phyloP scores from a whole-genome alignment of 2,113 vertebrate genomes.

The Furnarius figulus region DNA sequence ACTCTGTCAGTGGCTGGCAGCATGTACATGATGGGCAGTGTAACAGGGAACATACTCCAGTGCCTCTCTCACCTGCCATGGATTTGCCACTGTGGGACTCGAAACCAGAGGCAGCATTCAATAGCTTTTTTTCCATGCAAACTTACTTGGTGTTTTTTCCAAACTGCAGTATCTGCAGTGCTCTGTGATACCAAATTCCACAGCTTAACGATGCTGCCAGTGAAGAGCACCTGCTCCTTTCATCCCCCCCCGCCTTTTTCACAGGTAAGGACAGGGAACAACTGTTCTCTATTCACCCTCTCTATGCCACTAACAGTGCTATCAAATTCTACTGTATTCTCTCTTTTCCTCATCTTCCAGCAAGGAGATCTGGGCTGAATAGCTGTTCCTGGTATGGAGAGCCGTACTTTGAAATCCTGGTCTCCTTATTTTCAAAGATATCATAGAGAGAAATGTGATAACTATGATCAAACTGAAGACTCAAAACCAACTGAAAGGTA shows the following conservation, averaged over 20 bases:
- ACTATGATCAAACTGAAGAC: neutral
- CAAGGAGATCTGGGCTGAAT: neutral
- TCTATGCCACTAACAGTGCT: neutral
- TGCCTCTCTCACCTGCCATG: neutral
- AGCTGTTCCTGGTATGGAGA: neutral
- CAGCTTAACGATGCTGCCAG: neutral
- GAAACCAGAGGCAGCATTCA: neutral
- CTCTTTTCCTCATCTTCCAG: neutral
- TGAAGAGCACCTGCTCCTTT: neutral
- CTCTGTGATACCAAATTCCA: neutral
- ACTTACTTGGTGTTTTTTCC: neutral
- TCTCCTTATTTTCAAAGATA: neutral
- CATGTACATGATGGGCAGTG: accelerated
- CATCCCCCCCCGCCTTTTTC: neutral
- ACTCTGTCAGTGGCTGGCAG: neutral
- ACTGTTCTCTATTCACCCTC: neutral
- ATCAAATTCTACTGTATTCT: neutral
- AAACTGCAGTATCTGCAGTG: neutral
- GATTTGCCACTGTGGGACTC: neutral
- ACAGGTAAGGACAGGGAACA: neutral
- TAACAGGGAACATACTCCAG: neutral
- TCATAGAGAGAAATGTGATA: neutral
- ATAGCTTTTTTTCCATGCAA: neutral
- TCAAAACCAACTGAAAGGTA: neutral
- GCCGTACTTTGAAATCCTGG: neutral